Percentiles rank a stretch among this genome's conserved stretches.
Evolutionary conservation across 2,888 invertebrate genomes (phyloP).

Genomic region (Drosophila ustulata): DNA sequence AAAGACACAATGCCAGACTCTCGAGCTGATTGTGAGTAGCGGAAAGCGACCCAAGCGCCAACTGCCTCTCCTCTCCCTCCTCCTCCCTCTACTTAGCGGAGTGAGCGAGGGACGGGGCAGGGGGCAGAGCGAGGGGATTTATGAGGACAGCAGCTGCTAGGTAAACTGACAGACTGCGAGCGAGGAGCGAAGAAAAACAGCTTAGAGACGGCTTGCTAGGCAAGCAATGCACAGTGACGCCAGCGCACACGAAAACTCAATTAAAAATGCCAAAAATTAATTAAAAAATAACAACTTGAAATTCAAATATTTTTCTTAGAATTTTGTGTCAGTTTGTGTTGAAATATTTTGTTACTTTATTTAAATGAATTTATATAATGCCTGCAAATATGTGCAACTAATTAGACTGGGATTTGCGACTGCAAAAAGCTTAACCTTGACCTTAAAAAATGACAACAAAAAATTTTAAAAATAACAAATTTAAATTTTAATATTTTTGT

Average conservation of each 20-base stretch:
- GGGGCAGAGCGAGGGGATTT: conserved; percentile 57
- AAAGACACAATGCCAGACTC: conserved; percentile 70
- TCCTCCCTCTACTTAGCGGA: neutral
- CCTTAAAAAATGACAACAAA: no score
- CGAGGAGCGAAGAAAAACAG: conserved; percentile 18
- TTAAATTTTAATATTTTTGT: no score
- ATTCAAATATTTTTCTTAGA: neutral
- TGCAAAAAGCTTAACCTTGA: no score
- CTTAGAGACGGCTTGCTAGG: conserved; percentile 9
- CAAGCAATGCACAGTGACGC: conserved; percentile 32
- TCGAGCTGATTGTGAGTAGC: conserved; percentile 56
- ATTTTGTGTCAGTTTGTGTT: no score
- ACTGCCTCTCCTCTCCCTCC: neutral
- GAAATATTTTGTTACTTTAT: no score
- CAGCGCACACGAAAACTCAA: neutral
- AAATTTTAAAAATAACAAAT: no score
- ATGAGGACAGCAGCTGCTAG: conserved; percentile 71
- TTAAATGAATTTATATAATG: neutral
- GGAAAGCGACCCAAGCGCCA: conserved; percentile 23
- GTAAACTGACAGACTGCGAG: conserved; percentile 42
- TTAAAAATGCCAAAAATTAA: neutral
- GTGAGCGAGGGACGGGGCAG: neutral
- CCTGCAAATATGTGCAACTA: no score
- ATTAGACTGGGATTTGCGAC: neutral
- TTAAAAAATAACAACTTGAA: neutral